Evolutionary conservation across 2,888 invertebrate genomes (phyloP).

Genomic region (Auanema freiburgensis): DNA sequence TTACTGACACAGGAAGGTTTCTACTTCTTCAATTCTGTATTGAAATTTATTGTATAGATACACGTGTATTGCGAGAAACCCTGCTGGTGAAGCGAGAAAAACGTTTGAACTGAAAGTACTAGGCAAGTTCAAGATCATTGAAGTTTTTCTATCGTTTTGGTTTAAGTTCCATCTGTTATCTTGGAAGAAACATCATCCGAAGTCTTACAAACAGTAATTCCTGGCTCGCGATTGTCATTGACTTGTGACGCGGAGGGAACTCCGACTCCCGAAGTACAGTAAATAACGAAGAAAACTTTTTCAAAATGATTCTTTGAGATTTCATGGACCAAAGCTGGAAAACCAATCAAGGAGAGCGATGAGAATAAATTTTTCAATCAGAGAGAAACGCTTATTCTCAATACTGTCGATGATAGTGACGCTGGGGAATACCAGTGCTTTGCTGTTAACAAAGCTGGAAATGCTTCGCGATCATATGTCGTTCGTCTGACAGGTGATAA

Average conservation of each 20-base stretch:
- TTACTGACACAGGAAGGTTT: constrained; percentile 40
- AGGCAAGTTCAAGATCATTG: constrained; percentile 21
- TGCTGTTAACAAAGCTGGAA: constrained; percentile 66
- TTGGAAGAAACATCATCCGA: constrained; percentile 51
- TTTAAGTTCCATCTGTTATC: constrained; percentile 50
- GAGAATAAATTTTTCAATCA: constrained; percentile 21
- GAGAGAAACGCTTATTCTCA: constrained; percentile 27
- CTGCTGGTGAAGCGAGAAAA: constrained; percentile 58
- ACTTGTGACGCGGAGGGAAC: constrained; percentile 64
- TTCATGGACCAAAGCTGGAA: constrained; percentile 32
- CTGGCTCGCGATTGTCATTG: constrained; percentile 58
- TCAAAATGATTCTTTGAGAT: constrained; percentile 23
- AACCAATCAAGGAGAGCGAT: constrained; percentile 10
- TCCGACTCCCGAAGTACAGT: constrained; percentile 66
- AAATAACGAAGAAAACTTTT: neutral
- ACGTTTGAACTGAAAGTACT: constrained; percentile 53
- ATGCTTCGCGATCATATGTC: constrained; percentile 49
- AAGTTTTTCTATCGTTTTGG: neutral
- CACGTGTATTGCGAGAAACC: constrained; percentile 52
- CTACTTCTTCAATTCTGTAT: constrained; percentile 1
- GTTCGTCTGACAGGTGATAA: constrained; percentile 49
- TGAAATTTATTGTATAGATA: constrained; percentile 20
- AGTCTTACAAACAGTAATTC: constrained; percentile 42
- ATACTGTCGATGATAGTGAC: constrained; percentile 13
- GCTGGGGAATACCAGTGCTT: constrained; percentile 64